Conservation (phyloP, 2,888 invertebrate species). For the Cosmia trapezina region DNA sequence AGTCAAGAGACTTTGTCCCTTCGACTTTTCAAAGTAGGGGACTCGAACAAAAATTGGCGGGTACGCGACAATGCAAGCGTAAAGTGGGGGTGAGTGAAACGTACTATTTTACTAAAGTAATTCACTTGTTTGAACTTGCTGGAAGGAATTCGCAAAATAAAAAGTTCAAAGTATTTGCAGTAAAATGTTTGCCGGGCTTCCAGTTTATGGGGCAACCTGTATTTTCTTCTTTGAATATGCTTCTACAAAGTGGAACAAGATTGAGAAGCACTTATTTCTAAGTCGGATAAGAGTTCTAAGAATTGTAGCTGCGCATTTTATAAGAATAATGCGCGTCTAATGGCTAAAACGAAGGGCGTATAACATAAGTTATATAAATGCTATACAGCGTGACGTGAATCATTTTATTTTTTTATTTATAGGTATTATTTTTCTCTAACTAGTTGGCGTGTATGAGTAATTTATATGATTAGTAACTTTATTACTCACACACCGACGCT, state of each 20-base stretch:
- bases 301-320: not conserved
- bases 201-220: conserved; percentile 26
- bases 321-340: conserved; percentile 4
- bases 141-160: conserved; percentile 59
- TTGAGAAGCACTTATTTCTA: conserved; percentile 32
- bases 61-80: conserved; percentile 68
- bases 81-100: conserved; percentile 67
- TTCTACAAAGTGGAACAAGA: conserved; percentile 20
- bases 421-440: not conserved
- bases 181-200: conserved; percentile 47
- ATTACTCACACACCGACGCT: conserved; percentile 29
- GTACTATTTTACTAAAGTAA: conserved; percentile 69
- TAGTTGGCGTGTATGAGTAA: conserved; percentile 18
- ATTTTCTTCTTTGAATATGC: conserved; percentile 29
- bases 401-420: conserved; percentile 6
- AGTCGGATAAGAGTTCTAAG: not conserved
- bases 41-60: conserved; percentile 63
- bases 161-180: conserved; percentile 51
- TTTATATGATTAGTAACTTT: conserved; percentile 14
- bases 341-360: not conserved
- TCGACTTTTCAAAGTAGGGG: conserved; percentile 57
- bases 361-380: not conserved
- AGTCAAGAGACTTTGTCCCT: not conserved
- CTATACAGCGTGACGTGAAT: conserved; percentile 12
- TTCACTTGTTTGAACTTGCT: conserved; percentile 66